These are phyloP conservation scores for Dinoponera quadriceps DNA, from an alignment of 1,140 invertebrate species.

Conservation along the genomic window DNA sequence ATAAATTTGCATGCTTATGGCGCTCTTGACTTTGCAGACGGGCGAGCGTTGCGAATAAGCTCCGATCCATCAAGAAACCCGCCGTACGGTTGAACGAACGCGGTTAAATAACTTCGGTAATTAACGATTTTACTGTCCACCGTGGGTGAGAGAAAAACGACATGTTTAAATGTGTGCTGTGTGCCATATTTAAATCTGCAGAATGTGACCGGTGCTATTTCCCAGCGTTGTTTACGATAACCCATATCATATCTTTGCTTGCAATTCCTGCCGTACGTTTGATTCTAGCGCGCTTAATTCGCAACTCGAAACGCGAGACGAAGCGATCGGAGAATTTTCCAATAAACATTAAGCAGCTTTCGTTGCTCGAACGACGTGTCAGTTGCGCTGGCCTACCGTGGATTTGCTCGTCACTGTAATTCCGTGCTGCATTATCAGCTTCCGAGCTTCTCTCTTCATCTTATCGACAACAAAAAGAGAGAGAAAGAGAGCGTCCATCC, in stretches of 20 bases:
- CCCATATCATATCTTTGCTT: constrained; percentile 37
- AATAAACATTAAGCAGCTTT: background rate
- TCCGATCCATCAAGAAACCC: constrained; percentile 20
- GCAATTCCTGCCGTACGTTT: background rate
- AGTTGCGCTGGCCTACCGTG: background rate
- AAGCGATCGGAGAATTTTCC: background rate
- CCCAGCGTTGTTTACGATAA: background rate
- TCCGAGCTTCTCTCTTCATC: background rate
- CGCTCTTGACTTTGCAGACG: constrained; percentile 21
- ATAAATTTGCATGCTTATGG: constrained; percentile 52
- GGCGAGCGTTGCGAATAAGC: background rate
- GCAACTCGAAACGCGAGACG: background rate
- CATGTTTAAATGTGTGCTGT: background rate
- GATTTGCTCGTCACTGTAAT: background rate
- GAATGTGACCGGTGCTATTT: no score
- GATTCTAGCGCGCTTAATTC: background rate
- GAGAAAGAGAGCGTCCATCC: background rate
- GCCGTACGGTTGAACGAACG: background rate
- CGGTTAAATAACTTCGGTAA: constrained; percentile 6
- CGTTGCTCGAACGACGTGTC: background rate
- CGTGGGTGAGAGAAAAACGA: background rate
- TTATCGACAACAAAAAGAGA: constrained; percentile 21
- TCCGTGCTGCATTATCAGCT: background rate
- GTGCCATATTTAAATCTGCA: background rate
- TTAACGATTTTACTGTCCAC: background rate